These are phyloP conservation scores for Acanthopagrus latus DNA, from an alignment of 2,797 vertebrate genomes.

Conservation along the genomic window DNA sequence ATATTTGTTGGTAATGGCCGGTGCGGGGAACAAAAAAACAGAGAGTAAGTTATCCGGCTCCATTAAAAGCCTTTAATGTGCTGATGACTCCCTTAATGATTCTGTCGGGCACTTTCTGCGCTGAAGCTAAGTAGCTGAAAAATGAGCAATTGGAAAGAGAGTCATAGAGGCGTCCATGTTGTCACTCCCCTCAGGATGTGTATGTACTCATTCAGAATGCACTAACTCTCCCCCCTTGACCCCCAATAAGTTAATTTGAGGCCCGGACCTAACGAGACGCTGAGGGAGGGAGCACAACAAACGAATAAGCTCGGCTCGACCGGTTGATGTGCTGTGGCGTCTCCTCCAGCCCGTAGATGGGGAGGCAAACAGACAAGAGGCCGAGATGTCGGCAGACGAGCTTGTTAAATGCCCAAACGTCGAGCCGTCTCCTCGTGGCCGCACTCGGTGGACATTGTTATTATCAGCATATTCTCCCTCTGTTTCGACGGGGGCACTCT, in stretches of 20 bases:
- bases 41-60: conserved; percentile 47
- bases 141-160: conserved; percentile 72
- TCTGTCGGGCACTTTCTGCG: conserved; percentile 74
- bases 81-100: conserved; percentile 74
- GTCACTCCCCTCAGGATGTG: conserved; percentile 56
- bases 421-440: conserved; percentile 15
- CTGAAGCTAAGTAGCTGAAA: conserved; percentile 77
- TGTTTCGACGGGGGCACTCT: conserved; percentile 19
- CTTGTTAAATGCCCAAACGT: conserved; percentile 42
- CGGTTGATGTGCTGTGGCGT: conserved; percentile 31
- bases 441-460: conserved; percentile 39
- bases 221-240: conserved; percentile 50
- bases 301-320: conserved; percentile 62
- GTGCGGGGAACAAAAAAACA: conserved; percentile 42
- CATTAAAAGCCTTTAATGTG: conserved; percentile 74
- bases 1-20: conserved; percentile 44
- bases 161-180: conserved; percentile 67
- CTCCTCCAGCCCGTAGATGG: conserved; percentile 23
- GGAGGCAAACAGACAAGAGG: conserved; percentile 26
- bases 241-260: conserved; percentile 66
- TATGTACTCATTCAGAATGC: conserved; percentile 56
- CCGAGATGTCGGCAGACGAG: conserved; percentile 28
- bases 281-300: conserved; percentile 46
- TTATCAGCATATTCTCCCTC: conserved; percentile 44
- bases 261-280: conserved; percentile 60